Evolutionary conservation across 2,888 invertebrate genomes (phyloP), one percentile per base, ranked within the genome.

Genomic region (Mantis religiosa): DNA sequence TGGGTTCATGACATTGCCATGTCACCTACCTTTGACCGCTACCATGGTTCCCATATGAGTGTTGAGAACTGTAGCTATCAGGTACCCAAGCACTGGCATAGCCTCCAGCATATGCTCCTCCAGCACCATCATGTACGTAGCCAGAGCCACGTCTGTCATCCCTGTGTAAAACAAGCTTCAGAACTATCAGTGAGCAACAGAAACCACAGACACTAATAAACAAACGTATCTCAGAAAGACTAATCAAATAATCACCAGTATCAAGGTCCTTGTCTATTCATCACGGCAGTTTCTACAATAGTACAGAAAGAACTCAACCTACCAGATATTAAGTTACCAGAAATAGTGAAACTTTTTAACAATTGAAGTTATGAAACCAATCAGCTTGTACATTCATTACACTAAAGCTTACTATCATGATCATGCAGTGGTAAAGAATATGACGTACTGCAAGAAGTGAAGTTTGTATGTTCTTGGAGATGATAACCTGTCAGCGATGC

Each of bases 81-180:
- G 90, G 89, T 15, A 84, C 87, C 90, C 90, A 90, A n/a, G 88
- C 83, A 28, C 85, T 87, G 34, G 89, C 88, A 85, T 90, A 90
- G 88, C 87, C 89, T 14, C 82, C 84, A 27, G 87, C 88, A 84
- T 83, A 87, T 8, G 87, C 83, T 7, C 89, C 89, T n/a, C 83
- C 89, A 87, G 47, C 41, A 54, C 87, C 89, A 28, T 90, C 90
- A 89, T 90, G 90, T 28, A 88, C 85, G 83, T 89, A 90, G 82
- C 89, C 89, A 14, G 88, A 88, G 90, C 88, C 90, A 89, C 90
- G 91, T 89, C 85, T 90, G 85, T 89, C 91, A 28, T 91, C 91
- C 89, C 91, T 91, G 90, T 91, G 90, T 41, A 89, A 88, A 87
- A 88, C 25, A 86, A 85, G 54, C 30, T 54, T 85, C 82, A 41